Conservation (phyloP, 2,888 invertebrate genomes). For the Taphrorychus bicolor region DNA sequence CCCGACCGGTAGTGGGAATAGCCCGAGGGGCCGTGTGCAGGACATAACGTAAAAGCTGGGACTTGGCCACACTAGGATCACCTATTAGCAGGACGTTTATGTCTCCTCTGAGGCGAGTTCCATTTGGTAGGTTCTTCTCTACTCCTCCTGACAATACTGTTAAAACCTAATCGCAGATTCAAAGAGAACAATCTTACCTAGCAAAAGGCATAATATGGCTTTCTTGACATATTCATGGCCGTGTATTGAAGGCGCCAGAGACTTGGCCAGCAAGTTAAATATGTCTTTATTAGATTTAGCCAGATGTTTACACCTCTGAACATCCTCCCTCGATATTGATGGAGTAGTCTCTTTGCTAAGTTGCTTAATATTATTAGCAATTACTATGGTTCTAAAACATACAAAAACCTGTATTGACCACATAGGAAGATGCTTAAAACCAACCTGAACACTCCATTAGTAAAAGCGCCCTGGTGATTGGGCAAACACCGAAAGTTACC, state of each 20-base stretch:
- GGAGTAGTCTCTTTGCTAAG: conserved; percentile 86
- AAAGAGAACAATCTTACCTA: conserved; percentile 55
- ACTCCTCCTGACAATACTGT: conserved; percentile 73
- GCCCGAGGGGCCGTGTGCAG: conserved; percentile 94
- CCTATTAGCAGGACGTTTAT: conserved; percentile 76
- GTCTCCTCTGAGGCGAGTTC: conserved; percentile 86
- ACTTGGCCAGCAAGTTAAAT: conserved; percentile 88
- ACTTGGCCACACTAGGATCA: conserved; percentile 99
- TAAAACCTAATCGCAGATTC: not conserved
- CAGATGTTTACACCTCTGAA: conserved; percentile 85
- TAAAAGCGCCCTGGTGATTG: conserved; percentile 90
- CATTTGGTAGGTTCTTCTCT: conserved; percentile 92
- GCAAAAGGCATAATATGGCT: conserved; percentile 90
- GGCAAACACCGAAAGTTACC: conserved; percentile 96
- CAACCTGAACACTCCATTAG: conserved; percentile 85
- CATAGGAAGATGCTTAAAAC: not conserved
- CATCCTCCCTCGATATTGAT: conserved; percentile 83
- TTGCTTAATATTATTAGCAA: conserved; percentile 91
- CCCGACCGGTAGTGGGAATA: conserved; percentile 96
- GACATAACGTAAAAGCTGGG: conserved; percentile 93
- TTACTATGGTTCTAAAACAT: conserved; percentile 79
- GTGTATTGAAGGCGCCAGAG: conserved; percentile 97
- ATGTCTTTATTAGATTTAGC: conserved; percentile 78
- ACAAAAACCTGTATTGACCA: conserved; percentile 1
- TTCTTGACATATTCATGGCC: conserved; percentile 97